These are phyloP conservation scores for Drosophila pseudoananassae DNA, from an alignment of 1,140 invertebrate genomes.

Conservation along the genomic window DNA sequence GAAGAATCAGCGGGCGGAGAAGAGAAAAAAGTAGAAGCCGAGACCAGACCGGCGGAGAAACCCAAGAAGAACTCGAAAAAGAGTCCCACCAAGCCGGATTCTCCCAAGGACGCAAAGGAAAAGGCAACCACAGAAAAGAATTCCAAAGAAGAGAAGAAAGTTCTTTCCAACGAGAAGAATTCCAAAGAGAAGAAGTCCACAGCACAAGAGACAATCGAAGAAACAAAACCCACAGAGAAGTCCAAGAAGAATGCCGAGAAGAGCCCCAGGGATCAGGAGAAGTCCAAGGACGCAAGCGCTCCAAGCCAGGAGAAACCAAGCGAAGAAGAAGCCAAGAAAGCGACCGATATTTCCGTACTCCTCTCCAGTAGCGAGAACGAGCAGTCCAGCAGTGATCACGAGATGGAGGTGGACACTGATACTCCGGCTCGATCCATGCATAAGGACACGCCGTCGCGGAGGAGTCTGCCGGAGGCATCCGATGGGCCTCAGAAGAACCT, in stretches of 20 bases:
- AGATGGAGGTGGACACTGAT: slow-evolving; percentile 57
- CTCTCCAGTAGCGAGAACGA: slow-evolving; percentile 54
- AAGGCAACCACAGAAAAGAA: no score
- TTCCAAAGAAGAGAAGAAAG: slow-evolving; percentile 3
- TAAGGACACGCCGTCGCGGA: background rate
- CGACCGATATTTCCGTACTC: slow-evolving; percentile 29
- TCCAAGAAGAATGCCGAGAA: background rate
- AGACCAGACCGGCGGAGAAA: background rate
- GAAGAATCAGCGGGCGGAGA: background rate
- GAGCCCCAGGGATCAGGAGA: background rate
- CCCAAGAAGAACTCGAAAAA: background rate
- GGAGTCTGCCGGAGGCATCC: background rate
- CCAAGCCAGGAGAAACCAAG: background rate
- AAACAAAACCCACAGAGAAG: background rate
- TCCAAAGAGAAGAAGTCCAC: background rate
- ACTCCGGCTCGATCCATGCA: slow-evolving; percentile 11
- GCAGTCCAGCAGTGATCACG: slow-evolving; percentile 39
- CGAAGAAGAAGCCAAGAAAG: background rate
- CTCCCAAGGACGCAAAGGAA: background rate
- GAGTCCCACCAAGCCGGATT: background rate
- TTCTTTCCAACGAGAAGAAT: background rate
- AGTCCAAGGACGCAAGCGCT: background rate
- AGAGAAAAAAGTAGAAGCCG: no score
- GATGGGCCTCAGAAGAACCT: slow-evolving; percentile 20
- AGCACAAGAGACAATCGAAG: background rate